Conservation (phyloP, 2,113 vertebrate species). For the Rostratula benghalensis region DNA sequence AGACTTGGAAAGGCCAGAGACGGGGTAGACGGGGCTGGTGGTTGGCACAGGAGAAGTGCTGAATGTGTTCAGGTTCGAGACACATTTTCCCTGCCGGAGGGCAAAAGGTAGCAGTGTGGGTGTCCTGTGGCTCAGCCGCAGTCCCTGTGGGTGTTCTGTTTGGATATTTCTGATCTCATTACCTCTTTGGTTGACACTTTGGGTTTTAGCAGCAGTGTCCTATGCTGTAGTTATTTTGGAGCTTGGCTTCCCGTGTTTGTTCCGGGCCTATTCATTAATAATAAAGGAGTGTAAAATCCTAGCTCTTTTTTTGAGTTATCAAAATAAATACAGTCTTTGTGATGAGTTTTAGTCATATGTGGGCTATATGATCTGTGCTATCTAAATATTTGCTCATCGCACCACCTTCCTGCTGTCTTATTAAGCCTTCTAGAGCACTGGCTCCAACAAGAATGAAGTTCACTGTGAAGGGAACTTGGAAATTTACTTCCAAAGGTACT, state of each 20-base stretch:
- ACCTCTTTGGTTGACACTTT: background rate
- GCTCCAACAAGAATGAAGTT: background rate
- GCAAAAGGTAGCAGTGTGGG: background rate
- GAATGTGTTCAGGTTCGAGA: background rate
- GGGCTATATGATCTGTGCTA: background rate
- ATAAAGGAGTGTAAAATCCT: background rate
- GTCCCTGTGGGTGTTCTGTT: background rate
- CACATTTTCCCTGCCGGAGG: background rate
- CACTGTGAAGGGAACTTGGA: background rate
- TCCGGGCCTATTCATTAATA: background rate
- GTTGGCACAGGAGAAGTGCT: background rate
- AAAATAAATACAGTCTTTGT: background rate
- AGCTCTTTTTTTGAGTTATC: background rate
- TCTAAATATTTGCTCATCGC: background rate
- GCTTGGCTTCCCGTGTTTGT: constrained; percentile 7
- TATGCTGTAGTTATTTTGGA: constrained; percentile 4
- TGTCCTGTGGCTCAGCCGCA: background rate
- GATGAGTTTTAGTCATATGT: background rate
- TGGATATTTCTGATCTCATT: constrained; percentile 25
- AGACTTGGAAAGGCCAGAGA: background rate
- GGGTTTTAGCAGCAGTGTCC: background rate
- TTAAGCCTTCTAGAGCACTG: background rate
- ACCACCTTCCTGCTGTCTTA: background rate
- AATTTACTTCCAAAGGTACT: background rate
- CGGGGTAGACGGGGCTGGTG: background rate